Percentiles rank a stretch among this genome's conserved stretches.
phyloP scores from a whole-genome alignment of 2,113 vertebrate species.

The Hypomesus transpacificus region DNA sequence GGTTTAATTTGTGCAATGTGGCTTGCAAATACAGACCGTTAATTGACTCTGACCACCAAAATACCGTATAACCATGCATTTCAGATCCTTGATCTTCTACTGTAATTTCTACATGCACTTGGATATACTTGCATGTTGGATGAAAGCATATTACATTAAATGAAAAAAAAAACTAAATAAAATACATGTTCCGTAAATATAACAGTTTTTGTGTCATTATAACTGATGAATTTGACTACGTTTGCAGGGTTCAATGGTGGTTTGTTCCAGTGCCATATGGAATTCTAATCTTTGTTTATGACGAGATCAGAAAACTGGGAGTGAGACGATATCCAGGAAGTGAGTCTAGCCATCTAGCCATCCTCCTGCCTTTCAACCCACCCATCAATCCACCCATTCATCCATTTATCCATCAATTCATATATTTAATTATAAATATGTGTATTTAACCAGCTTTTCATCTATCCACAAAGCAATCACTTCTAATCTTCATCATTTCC shows the following conservation, averaged over 20 bases:
- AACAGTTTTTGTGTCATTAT: neutral
- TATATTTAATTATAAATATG: too few species aligned
- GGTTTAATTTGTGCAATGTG: too few species aligned
- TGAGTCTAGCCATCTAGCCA: slow-evolving; percentile 44
- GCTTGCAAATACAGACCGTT: too few species aligned
- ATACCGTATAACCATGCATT: too few species aligned
- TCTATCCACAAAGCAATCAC: neutral
- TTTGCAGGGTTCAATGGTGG: slow-evolving; percentile 82
- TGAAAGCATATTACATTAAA: too few species aligned
- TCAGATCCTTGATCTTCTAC: too few species aligned
- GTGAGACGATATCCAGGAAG: slow-evolving; percentile 82
- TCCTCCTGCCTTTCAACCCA: too few species aligned
- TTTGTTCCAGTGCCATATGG: slow-evolving; percentile 80
- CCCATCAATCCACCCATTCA: neutral
- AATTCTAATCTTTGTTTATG: slow-evolving; percentile 82
- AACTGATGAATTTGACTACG: neutral
- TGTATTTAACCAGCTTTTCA: too few species aligned
- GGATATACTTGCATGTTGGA: too few species aligned
- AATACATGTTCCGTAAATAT: too few species aligned
- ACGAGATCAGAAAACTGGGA: slow-evolving; percentile 82
- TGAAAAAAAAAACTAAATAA: neutral
- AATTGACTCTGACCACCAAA: too few species aligned
- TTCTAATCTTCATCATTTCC: neutral
- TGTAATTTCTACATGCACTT: too few species aligned
- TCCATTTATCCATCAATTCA: neutral